These are phyloP conservation scores for Oithona nana DNA, from an alignment of 2,888 invertebrate genomes.

Conservation along the genomic window DNA sequence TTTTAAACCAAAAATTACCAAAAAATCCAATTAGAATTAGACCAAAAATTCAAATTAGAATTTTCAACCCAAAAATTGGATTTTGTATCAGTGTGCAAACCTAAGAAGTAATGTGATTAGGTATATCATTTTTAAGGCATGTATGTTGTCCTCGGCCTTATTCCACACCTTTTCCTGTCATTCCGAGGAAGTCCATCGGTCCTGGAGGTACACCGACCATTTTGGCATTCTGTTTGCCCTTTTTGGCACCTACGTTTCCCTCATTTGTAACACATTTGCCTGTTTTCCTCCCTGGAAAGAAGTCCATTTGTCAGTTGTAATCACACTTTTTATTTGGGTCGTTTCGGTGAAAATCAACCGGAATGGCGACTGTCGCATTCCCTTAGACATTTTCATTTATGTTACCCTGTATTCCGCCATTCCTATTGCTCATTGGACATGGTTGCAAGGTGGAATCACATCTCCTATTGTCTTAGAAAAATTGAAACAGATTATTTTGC, in stretches of 20 bases:
- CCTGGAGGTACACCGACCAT: slow-evolving; percentile 8
- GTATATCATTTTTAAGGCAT: not conserved
- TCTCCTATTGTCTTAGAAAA: not conserved
- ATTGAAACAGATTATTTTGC: not conserved
- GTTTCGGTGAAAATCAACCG: not conserved
- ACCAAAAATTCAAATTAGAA: too few species aligned
- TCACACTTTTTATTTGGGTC: not conserved
- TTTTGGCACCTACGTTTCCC: slow-evolving; percentile 8
- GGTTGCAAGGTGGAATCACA: not conserved
- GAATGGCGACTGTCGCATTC: not conserved
- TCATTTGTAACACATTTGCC: not conserved
- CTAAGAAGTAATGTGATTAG: not conserved
- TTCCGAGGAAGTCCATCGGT: not conserved
- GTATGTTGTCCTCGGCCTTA: slow-evolving; percentile 2
- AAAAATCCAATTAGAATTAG: too few species aligned
- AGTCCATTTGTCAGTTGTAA: not conserved
- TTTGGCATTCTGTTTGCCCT: slow-evolving; percentile 10
- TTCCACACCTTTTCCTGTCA: slow-evolving; percentile 14
- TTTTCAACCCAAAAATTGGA: too few species aligned
- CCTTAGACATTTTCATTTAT: not conserved
- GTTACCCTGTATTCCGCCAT: not conserved
- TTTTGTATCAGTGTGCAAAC: not conserved
- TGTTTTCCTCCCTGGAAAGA: not conserved
- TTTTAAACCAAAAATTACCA: too few species aligned
- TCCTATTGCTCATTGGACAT: not conserved